Percentiles rank a stretch among this genome's conserved stretches.
Evolutionary conservation across 2,888 invertebrate species (phyloP).

Genomic region (Notodonta dromedarius): DNA sequence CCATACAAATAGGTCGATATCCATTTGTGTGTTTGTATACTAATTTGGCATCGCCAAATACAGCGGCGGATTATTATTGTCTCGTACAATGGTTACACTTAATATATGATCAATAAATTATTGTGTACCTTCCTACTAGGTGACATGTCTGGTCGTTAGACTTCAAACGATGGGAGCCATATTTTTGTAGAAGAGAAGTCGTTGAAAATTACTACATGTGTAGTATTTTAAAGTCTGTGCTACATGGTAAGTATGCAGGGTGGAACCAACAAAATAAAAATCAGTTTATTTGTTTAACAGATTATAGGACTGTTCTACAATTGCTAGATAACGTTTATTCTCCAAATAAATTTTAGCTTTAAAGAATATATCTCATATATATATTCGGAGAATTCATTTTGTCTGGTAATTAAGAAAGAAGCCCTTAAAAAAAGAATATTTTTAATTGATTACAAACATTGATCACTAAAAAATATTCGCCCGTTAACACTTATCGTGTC

Average conservation of each 20-base stretch:
- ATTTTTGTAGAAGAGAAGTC: too few species aligned
- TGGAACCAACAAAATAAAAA: not conserved
- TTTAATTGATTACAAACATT: too few species aligned
- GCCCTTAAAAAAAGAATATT: not conserved
- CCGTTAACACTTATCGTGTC: too few species aligned
- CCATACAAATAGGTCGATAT: slow-evolving; percentile 38
- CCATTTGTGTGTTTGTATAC: slow-evolving; percentile 50
- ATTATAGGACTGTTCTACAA: too few species aligned
- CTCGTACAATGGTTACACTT: slow-evolving; percentile 46
- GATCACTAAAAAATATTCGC: too few species aligned
- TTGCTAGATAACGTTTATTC: too few species aligned
- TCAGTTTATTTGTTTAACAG: not conserved
- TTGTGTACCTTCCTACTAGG: slow-evolving; percentile 9
- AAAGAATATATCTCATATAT: too few species aligned
- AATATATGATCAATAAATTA: slow-evolving; percentile 47
- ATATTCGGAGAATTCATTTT: too few species aligned
- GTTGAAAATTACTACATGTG: too few species aligned
- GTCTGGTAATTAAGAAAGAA: too few species aligned
- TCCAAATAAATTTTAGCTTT: too few species aligned
- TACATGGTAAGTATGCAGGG: not conserved
- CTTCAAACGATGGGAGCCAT: not conserved
- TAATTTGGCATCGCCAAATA: slow-evolving; percentile 59
- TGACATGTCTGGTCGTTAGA: slow-evolving; percentile 8
- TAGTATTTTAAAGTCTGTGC: not conserved
- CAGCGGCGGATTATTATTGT: slow-evolving; percentile 50